A percentile compares a stretch with the other conserved stretches of the same genome.
These are phyloP conservation scores for Spongilla lacustris DNA, from an alignment of 37 sponge, comb jelly and placozoan species.

Conservation along the genomic window DNA sequence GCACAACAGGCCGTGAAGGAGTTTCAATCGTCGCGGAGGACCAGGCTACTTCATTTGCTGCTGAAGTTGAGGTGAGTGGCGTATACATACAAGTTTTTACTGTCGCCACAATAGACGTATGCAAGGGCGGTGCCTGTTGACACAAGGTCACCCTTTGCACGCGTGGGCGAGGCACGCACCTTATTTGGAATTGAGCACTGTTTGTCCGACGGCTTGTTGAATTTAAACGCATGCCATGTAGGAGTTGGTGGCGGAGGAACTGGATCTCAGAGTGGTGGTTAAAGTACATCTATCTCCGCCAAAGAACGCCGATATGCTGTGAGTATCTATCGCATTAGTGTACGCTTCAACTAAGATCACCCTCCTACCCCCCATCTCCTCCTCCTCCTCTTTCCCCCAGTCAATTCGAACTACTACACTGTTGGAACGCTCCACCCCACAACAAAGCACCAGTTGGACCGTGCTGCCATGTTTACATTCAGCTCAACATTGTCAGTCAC, in stretches of 20 bases:
- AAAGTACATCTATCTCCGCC: slow-evolving; percentile 70
- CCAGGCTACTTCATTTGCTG: slow-evolving; percentile 37
- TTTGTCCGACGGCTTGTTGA: too few relatives aligned
- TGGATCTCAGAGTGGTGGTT: slow-evolving; percentile 76
- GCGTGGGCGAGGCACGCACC: background rate
- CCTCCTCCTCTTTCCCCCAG: slow-evolving; percentile 20
- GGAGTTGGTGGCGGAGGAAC: slow-evolving; percentile 56
- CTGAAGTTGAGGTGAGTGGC: slow-evolving; percentile 47
- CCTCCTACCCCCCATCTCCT: background rate
- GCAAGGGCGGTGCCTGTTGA: background rate
- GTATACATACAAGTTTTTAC: background rate
- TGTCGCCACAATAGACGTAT: too few relatives aligned
- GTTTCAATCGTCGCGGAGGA: slow-evolving; percentile 45
- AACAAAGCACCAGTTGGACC: slow-evolving; percentile 48
- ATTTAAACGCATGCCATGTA: background rate
- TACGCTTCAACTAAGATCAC: background rate
- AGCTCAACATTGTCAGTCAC: slow-evolving; percentile 36
- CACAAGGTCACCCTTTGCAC: background rate
- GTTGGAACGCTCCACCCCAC: background rate
- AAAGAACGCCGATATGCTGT: slow-evolving; percentile 68
- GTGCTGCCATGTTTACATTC: slow-evolving; percentile 54
- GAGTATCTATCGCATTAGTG: background rate
- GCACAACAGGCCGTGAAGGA: slow-evolving; percentile 47
- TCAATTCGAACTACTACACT: slow-evolving; percentile 79
- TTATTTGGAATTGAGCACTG: background rate